Evolutionary conservation across 1,140 invertebrate species (phyloP), one percentile per base, ranked within the genome.

Genomic region (Mya arenaria): DNA sequence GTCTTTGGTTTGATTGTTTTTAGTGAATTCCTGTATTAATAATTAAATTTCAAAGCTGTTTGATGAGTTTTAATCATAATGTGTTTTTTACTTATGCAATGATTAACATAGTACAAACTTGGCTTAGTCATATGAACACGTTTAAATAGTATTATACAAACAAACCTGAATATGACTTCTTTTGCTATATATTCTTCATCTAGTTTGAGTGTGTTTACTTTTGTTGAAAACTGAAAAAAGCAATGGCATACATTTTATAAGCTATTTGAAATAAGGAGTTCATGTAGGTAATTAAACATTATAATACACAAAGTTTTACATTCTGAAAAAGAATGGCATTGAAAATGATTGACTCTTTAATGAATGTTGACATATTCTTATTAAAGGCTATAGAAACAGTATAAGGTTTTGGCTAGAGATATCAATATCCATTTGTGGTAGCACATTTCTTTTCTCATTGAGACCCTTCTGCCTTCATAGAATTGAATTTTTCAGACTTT

Each of bases 151-250:
- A 17, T 62, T 17, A 23, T 3, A 4, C 1, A 34, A 17, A 62
- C 28, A 17, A 23, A 77, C 74, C 62, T 77, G 39, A 30, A 52
- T 32, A 77, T 36, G 55, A 77, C 28, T 30, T 77, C 60, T 28
- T 66, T 55, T 4, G 32, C 48, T 6, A 77, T 19, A 19, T 65
- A 66, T 23, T 10, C 28, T 55, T 37, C 55, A 2, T 41, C 15
- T 32, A 30, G 8, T 8, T 25, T 23, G 0, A 77, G 74, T 3
- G 44, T 60, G 19, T 77, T 58, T 25, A 77, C 10, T 23, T 77
- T 77, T n/a, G 62, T 66, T 10, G 60, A 41, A 77, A 77, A 77
- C 74, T 77, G 74, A 77, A 77, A 75, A 39, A 32, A 63, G 34
- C 44, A 37, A 19, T 23, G 52, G 13, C 17, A 69, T 19, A 32